Base-by-base conservation (phyloP, 1,140 invertebrate species). In the Drosophila pachea region DNA sequence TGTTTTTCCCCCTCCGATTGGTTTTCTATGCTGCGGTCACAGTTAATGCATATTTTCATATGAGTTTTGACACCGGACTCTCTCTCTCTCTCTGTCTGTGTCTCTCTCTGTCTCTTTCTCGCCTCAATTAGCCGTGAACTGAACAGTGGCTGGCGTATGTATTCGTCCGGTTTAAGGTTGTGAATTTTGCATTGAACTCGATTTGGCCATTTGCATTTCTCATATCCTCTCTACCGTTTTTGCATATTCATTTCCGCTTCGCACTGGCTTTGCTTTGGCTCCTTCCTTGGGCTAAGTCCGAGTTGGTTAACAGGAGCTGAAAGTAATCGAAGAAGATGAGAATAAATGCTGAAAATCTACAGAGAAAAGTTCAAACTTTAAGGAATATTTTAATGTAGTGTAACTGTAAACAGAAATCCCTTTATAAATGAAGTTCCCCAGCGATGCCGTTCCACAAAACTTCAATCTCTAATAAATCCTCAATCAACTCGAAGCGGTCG, bases 161-260 rank as follows among this genome's bases (percentile, higher is more conserved):
- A 76, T 65, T 22, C 22, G 22, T 2, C 22, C 22, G 22, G 65
- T 36, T 67, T 59, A 68, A 43, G 65, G 62, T 78, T 56, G 40
- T 56, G 54, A 33, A 73, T 81, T 76, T 56, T 40, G 55, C 74
- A 78, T 75, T 81, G 69, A 81, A 74, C 81, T 79, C 81, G 73
- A 76, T 76, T 86, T 84, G 64, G 79, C n/a, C 76, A 84, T 84
- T 84, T 84, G 81, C 79, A 86, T 84, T 74, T 84, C 76, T 84
- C 79, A 84, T 84, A 84, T 84, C 81, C 79, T 72, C 73, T 84
- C 74, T 71, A 54, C 50, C 62, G 61, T 54, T 83, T 83, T 83
- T 84, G 81, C 79, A 84, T 76, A 84, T 84, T 84, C 79, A 84
- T 84, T 84, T 84, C 79, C 79, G 61, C 60, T 53, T 76, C 68